Conservation (phyloP, 2,113 vertebrate species). For the Oncorhynchus nerka region DNA sequence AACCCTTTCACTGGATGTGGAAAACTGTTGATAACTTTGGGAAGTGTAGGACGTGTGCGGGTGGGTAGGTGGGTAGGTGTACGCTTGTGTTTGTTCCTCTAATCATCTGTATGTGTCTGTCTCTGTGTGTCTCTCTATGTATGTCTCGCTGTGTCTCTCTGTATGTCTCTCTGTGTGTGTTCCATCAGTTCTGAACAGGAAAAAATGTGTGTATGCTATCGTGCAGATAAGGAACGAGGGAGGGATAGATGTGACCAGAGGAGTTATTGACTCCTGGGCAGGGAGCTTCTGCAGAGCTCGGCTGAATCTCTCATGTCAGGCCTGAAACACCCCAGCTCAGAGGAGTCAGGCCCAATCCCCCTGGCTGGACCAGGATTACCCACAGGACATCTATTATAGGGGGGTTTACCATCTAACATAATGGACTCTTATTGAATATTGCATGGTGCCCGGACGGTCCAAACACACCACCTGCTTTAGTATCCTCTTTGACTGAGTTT, state of each 20-base stretch:
- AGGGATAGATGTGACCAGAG: slow-evolving; percentile 46
- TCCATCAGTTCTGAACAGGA: neutral
- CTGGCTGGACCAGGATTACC: slow-evolving; percentile 29
- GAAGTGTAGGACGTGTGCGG: neutral
- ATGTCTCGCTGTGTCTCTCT: neutral
- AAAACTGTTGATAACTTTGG: slow-evolving; percentile 32
- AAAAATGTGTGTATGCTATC: neutral
- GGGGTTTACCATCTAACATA: slow-evolving; percentile 31
- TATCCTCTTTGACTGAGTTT: slow-evolving; percentile 56
- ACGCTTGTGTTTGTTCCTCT: neutral
- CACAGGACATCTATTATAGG: slow-evolving; percentile 33
- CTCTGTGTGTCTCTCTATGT: too few relatives aligned
- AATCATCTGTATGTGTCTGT: too few relatives aligned
- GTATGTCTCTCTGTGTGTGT: neutral
- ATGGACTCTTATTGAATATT: slow-evolving; percentile 49
- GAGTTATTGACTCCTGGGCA: slow-evolving; percentile 53
- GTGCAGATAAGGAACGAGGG: slow-evolving; percentile 6
- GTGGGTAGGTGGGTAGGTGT: neutral
- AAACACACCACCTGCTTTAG: slow-evolving; percentile 25
- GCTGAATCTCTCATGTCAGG: slow-evolving; percentile 52
- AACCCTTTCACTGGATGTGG: slow-evolving; percentile 44
- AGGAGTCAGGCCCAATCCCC: neutral
- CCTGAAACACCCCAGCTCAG: slow-evolving; percentile 55
- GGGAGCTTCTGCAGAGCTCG: slow-evolving; percentile 29
- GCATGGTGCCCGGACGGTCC: slow-evolving; percentile 19